phyloP scores from a whole-genome alignment of 2,797 vertebrate genomes.

The Megaceryle alcyon region DNA sequence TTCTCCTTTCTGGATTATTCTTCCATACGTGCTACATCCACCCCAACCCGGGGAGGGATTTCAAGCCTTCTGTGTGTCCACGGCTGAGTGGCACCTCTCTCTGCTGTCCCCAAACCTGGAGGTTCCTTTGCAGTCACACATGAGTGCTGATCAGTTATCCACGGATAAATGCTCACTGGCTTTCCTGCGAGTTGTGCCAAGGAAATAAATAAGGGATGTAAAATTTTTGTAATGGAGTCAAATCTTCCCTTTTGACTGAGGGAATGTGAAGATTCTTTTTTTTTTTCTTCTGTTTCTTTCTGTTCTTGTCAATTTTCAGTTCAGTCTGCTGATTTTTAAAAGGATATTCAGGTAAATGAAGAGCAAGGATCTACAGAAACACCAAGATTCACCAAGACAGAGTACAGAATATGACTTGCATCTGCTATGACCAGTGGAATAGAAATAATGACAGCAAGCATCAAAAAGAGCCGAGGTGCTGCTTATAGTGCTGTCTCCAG shows the following conservation, averaged over 20 bases:
- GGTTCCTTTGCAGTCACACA: background rate
- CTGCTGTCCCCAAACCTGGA: background rate
- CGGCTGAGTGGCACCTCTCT: background rate
- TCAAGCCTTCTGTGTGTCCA: background rate
- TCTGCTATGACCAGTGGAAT: background rate
- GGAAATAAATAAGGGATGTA: background rate
- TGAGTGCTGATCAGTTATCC: rapidly evolving
- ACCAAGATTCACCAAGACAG: background rate
- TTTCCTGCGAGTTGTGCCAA: background rate
- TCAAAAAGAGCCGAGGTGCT: background rate
- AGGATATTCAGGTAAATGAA: background rate
- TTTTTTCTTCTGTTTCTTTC: background rate
- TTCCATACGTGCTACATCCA: background rate
- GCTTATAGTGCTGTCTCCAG: background rate
- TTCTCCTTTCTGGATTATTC: background rate
- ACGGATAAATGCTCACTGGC: background rate
- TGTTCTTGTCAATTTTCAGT: background rate
- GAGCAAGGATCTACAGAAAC: background rate
- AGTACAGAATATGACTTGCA: background rate
- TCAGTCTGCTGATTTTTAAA: background rate
- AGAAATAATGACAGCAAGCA: background rate
- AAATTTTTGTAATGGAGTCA: background rate
- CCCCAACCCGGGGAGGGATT: background rate
- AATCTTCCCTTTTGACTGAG: background rate
- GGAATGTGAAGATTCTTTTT: background rate